Evolutionary conservation across 2,888 invertebrate species (phyloP).

Genomic region (Aphodius sticticus): DNA sequence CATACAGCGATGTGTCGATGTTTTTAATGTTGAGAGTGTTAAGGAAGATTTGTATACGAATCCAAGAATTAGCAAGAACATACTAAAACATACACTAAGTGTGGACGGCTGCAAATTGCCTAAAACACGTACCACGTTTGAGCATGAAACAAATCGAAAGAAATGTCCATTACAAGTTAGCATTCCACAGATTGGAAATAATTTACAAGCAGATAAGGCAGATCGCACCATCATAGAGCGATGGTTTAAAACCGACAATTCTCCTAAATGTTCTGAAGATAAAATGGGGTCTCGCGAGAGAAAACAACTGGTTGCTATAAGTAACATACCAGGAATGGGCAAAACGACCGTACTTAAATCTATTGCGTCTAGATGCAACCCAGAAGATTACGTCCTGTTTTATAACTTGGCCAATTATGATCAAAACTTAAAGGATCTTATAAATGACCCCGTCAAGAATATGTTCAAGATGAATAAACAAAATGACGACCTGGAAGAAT

Average conservation of each 20-base stretch:
- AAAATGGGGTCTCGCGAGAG: not conserved
- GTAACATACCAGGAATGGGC: not conserved
- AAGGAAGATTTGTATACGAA: not conserved
- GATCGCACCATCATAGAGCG: not conserved
- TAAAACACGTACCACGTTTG: too few species aligned
- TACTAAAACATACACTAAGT: not conserved
- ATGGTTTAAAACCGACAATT: not conserved
- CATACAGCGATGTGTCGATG: not conserved
- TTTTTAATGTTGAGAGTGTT: not conserved
- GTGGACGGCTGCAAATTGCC: too few species aligned
- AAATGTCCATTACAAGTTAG: too few species aligned
- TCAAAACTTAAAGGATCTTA: not conserved
- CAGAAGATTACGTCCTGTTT: not conserved
- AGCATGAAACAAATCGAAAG: too few species aligned
- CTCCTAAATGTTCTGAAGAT: not conserved
- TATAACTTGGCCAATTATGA: not conserved
- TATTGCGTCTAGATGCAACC: not conserved
- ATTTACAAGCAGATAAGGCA: not conserved
- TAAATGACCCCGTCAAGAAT: not conserved
- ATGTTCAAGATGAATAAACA: not conserved
- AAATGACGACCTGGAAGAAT: not conserved
- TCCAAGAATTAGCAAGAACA: not conserved
- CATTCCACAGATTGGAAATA: not conserved
- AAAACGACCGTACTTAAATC: not conserved
- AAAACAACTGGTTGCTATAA: not conserved